A percentile compares a stretch with the other conserved stretches of the same genome.
phyloP scores from a whole-genome alignment of 1,140 invertebrate species.

The Propsilocerus akamusi region DNA sequence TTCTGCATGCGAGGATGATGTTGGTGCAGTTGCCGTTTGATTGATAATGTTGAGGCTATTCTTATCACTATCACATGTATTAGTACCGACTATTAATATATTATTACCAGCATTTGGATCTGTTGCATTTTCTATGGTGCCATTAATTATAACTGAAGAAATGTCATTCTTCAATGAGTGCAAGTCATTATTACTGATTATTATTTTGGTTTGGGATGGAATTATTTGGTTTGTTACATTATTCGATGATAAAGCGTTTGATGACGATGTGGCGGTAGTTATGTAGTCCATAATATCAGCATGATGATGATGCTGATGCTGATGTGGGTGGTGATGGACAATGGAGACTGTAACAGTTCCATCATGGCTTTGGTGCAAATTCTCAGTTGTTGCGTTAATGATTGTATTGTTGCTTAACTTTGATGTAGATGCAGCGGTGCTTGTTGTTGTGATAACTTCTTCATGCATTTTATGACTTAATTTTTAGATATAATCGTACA shows the following conservation, averaged over 20 bases:
- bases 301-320: no score
- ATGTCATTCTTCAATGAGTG: neutral
- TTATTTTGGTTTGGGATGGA: neutral
- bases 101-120: neutral
- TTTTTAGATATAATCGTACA: neutral
- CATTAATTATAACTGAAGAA: neutral
- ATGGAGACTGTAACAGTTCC: neutral
- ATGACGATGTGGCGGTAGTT: neutral
- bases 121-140: neutral
- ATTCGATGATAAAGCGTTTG: neutral
- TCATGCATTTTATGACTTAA: conserved; percentile 1
- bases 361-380: neutral
- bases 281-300: neutral
- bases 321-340: neutral
- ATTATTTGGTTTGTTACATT: neutral
- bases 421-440: neutral
- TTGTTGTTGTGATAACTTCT: neutral
- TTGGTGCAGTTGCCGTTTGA: no score
- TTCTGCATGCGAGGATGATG: neutral
- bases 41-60: neutral
- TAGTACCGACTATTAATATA: neutral
- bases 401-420: neutral
- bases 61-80: neutral
- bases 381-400: neutral
- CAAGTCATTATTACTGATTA: neutral